Evolutionary conservation across 2,888 invertebrate species (phyloP).

Genomic region (Nephrotoma appendiculata): DNA sequence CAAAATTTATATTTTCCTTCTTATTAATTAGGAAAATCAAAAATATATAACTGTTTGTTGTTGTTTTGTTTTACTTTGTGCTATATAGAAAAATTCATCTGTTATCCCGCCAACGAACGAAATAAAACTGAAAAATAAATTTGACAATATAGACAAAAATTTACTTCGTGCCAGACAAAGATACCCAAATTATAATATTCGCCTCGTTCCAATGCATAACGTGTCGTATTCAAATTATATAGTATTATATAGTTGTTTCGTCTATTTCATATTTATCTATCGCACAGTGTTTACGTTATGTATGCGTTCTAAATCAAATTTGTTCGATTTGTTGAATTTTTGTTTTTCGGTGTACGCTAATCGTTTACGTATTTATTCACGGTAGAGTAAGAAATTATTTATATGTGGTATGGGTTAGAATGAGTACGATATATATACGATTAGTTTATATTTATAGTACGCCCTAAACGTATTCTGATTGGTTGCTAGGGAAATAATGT

Average conservation of each 20-base stretch:
- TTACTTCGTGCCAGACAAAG: not conserved
- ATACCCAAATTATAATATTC: not conserved
- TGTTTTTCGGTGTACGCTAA: not conserved
- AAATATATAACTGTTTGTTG: not conserved
- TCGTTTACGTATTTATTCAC: not conserved
- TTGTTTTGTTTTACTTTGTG: not conserved
- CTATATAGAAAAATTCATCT: not conserved
- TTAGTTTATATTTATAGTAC: not conserved
- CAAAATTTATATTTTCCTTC: not conserved
- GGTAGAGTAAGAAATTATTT: not conserved
- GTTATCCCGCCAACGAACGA: constrained; percentile 5
- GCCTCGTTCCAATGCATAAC: not conserved
- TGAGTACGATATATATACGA: not conserved
- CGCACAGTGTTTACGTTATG: not conserved
- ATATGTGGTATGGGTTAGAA: not conserved
- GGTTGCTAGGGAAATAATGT: not conserved
- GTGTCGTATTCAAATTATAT: not conserved
- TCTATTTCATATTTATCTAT: not conserved
- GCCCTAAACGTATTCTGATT: not conserved
- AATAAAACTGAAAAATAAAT: constrained; percentile 1
- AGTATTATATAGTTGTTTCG: not conserved
- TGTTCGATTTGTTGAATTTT: not conserved
- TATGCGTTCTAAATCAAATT: not conserved
- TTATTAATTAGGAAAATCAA: not conserved
- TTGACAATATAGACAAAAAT: not conserved